phyloP scores from a whole-genome alignment of 1,140 invertebrate genomes.

The Dermatophagoides farinae region DNA sequence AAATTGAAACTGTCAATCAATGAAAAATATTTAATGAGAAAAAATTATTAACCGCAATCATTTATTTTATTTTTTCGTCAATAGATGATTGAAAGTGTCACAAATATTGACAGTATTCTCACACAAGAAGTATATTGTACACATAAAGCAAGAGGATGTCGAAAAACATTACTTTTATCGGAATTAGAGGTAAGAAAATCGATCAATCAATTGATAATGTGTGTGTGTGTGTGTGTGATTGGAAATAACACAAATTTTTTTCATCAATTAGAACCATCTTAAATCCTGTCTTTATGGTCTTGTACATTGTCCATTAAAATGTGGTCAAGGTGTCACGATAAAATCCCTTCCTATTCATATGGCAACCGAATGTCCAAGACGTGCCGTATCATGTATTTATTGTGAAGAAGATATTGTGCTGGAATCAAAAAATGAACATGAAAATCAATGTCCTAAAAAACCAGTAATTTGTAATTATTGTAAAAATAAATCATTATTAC shows the following conservation, averaged over 20 bases:
- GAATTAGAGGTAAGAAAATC: constrained; percentile 10
- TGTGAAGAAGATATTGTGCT: constrained; percentile 12
- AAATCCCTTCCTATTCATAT: constrained; percentile 10
- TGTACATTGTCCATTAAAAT: constrained; percentile 11
- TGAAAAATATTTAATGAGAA: too few species aligned
- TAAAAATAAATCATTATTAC: constrained; percentile 6
- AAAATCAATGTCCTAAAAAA: constrained; percentile 1
- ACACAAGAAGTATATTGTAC: constrained; percentile 12
- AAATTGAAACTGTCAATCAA: too few species aligned
- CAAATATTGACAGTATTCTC: constrained; percentile 7
- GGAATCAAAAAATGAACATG: constrained; percentile 8
- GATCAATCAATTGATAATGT: neutral
- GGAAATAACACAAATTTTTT: neutral
- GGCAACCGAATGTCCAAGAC: constrained; percentile 11
- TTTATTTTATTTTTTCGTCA: too few species aligned
- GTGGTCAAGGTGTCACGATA: constrained; percentile 10
- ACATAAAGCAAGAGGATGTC: constrained; percentile 9
- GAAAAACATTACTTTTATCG: neutral
- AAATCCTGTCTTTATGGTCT: constrained; percentile 12
- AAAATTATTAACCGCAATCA: too few species aligned
- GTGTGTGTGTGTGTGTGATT: neutral
- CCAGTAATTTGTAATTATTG: constrained; percentile 10
- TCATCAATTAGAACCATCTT: constrained; percentile 1
- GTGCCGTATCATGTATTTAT: neutral
- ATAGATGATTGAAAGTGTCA: neutral